Percentiles rank a stretch among this genome's conserved stretches.
phyloP scores from a whole-genome alignment of 2,888 invertebrate genomes.

The Caenorhabditis wallacei region DNA sequence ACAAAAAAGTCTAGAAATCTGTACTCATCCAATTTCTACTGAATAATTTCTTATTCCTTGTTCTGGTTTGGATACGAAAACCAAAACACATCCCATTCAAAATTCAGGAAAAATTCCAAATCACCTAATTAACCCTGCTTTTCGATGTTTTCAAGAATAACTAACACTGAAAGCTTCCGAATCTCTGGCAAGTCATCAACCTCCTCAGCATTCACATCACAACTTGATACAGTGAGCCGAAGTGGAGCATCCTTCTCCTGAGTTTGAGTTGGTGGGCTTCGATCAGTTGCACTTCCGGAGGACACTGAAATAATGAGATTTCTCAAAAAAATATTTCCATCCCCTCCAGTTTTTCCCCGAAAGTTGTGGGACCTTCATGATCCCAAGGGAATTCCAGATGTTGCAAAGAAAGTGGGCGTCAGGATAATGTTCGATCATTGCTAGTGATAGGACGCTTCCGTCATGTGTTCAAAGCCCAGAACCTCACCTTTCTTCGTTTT shows the following conservation, averaged over 20 bases:
- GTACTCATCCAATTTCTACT: constrained; percentile 1
- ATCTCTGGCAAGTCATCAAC: constrained; percentile 38
- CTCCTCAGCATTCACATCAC: constrained; percentile 55
- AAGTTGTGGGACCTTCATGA: neutral
- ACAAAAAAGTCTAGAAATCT: too few species aligned
- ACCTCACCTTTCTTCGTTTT: constrained; percentile 66
- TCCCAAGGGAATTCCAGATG: constrained; percentile 23
- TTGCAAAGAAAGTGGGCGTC: constrained; percentile 31
- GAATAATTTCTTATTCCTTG: constrained; percentile 6
- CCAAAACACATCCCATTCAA: constrained; percentile 4
- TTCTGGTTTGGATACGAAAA: constrained; percentile 3
- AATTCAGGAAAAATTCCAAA: neutral
- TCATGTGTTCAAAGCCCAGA: constrained; percentile 10
- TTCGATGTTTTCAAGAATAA: constrained; percentile 10
- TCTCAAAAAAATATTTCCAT: neutral
- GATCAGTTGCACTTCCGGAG: constrained; percentile 64
- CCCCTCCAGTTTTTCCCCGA: neutral
- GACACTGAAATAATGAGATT: constrained; percentile 52
- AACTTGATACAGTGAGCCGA: constrained; percentile 60
- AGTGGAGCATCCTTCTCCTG: constrained; percentile 28
- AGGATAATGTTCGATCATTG: constrained; percentile 45
- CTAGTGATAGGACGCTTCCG: constrained; percentile 9
- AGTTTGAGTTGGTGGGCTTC: constrained; percentile 28
- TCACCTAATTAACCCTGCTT: neutral
- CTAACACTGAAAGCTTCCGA: constrained; percentile 56